These are phyloP conservation scores for Agrotis clavis DNA, from an alignment of 2,888 invertebrate genomes.

Conservation along the genomic window DNA sequence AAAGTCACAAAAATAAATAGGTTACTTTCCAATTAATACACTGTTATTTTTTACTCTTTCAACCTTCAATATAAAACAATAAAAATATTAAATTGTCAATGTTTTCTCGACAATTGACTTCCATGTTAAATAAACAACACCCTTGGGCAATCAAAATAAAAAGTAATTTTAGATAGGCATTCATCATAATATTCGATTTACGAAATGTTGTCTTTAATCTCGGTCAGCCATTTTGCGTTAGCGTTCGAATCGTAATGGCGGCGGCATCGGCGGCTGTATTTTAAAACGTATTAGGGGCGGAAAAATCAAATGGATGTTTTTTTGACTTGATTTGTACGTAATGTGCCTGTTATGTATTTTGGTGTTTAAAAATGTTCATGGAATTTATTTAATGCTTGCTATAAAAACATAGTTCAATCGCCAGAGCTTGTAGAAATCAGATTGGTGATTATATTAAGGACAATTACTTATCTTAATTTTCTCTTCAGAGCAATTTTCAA, in stretches of 20 bases:
- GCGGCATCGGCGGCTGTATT: background rate
- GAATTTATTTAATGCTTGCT: no score
- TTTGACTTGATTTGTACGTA: conserved; percentile 13
- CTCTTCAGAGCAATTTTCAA: no score
- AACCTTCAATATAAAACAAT: conserved; percentile 24
- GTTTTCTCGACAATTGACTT: conserved; percentile 31
- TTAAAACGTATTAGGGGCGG: conserved; percentile 2
- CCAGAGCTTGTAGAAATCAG: no score
- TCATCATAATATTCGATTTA: conserved; percentile 51
- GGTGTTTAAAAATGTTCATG: background rate
- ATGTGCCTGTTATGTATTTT: conserved; percentile 7
- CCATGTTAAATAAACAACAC: conserved; percentile 10
- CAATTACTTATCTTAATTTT: no score
- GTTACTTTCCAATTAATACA: conserved; percentile 10
- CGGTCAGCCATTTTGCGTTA: conserved; percentile 22
- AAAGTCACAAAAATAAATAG: background rate
- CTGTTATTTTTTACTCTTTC: conserved; percentile 13
- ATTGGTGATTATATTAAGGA: no score
- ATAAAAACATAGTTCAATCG: no score
- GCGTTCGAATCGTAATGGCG: conserved; percentile 13
- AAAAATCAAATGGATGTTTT: background rate
- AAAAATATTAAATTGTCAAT: conserved; percentile 36
- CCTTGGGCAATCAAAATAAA: conserved; percentile 39
- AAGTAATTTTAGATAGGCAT: conserved; percentile 42
- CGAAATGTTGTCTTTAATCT: conserved; percentile 56